These are phyloP conservation scores for Drosophila gunungcola DNA, from an alignment of 1,140 invertebrate species.

Conservation along the genomic window DNA sequence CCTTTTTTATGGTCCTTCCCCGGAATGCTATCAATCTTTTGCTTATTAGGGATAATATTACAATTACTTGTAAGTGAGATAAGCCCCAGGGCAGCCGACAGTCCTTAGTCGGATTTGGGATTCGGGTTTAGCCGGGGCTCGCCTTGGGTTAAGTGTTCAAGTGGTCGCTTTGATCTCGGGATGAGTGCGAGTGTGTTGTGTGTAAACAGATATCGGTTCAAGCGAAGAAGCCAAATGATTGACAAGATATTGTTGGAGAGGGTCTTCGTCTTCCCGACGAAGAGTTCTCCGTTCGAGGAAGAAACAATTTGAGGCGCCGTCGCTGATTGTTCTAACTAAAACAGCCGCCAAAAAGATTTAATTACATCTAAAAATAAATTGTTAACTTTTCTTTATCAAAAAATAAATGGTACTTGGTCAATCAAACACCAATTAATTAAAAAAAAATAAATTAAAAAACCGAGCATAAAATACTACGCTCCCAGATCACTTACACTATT, in stretches of 20 bases:
- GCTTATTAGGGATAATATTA: slow-evolving; percentile 84
- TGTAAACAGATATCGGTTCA: slow-evolving; percentile 69
- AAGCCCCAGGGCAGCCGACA: slow-evolving; percentile 46
- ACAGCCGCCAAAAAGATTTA: slow-evolving; percentile 6
- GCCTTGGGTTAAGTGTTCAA: slow-evolving; percentile 60
- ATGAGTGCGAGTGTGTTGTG: slow-evolving; percentile 29
- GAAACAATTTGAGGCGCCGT: slow-evolving; percentile 18
- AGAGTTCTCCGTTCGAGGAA: not conserved
- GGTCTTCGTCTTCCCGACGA: slow-evolving; percentile 5
- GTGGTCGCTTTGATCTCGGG: slow-evolving; percentile 66
- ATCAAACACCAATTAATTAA: too few relatives aligned
- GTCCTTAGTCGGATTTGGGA: slow-evolving; percentile 17
- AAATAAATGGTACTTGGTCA: too few relatives aligned
- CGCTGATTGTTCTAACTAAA: not conserved
- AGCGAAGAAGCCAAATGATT: slow-evolving; percentile 61
- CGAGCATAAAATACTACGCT: too few relatives aligned
- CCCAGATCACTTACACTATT: too few relatives aligned
- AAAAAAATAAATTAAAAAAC: too few relatives aligned
- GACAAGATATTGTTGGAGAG: slow-evolving; percentile 29
- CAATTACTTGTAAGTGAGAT: slow-evolving; percentile 82
- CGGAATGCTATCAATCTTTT: slow-evolving; percentile 81
- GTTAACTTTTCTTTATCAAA: too few relatives aligned
- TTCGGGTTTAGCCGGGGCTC: slow-evolving; percentile 20
- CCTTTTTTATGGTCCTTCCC: slow-evolving; percentile 59
- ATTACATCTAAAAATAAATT: slow-evolving; percentile 4